These are phyloP conservation scores for Porites australiensis DNA, from an alignment of 64 coral and sea anemone genomes.

Conservation along the genomic window DNA sequence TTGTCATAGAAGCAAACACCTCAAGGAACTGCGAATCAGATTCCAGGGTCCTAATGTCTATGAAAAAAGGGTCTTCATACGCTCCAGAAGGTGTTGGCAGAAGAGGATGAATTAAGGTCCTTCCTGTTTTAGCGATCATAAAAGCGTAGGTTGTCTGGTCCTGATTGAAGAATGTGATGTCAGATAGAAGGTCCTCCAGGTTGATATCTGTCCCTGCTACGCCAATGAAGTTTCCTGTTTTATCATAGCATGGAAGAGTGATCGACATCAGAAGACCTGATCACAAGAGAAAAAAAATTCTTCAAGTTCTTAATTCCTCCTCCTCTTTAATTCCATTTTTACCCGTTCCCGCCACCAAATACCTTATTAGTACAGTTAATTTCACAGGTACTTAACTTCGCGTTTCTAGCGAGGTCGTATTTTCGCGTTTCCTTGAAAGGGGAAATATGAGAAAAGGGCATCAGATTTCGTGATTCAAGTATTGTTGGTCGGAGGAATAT, in stretches of 20 bases:
- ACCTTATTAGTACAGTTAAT: no score
- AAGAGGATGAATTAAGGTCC: constrained; percentile 73
- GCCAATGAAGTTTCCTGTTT: constrained; percentile 59
- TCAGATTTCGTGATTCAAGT: no score
- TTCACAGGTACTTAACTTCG: no score
- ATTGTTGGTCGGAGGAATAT: no score
- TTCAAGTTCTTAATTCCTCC: not conserved
- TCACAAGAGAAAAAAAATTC: not conserved
- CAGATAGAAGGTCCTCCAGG: constrained; percentile 65
- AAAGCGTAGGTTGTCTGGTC: constrained; percentile 68
- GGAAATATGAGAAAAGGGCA: no score
- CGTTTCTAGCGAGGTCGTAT: no score
- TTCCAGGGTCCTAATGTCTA: constrained; percentile 70
- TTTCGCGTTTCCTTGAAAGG: no score
- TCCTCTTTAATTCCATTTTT: no score
- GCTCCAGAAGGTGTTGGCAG: constrained; percentile 50
- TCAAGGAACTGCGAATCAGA: constrained; percentile 14
- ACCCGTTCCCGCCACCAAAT: no score
- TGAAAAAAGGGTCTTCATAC: constrained; percentile 30
- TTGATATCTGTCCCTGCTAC: constrained; percentile 60
- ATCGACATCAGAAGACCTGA: constrained; percentile 62
- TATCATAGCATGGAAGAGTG: constrained; percentile 53
- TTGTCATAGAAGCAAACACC: constrained; percentile 11
- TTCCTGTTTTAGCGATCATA: constrained; percentile 51
- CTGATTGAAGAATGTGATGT: constrained; percentile 76